Conservation (phyloP, 2,888 invertebrate species). For the Macaria liturata region DNA sequence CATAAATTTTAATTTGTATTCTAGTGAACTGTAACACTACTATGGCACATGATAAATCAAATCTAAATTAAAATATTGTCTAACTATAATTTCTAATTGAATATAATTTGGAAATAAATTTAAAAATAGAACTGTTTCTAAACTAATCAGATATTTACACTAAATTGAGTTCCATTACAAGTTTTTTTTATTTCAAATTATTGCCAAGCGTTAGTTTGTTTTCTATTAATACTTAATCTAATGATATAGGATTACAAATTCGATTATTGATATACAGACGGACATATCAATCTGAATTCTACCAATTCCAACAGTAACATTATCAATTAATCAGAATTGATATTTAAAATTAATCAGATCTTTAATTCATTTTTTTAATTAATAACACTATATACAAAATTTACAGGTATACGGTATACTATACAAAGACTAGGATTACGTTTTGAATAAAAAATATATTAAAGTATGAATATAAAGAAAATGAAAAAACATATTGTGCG, state of each 20-base stretch:
- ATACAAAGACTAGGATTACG: conserved; percentile 74
- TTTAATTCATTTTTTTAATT: conserved; percentile 39
- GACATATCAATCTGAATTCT: conserved; percentile 73
- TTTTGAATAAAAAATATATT: conserved; percentile 49
- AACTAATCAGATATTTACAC: conserved; percentile 33
- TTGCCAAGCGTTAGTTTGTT: conserved; percentile 77
- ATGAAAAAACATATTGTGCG: conserved; percentile 17
- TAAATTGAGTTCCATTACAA: conserved; percentile 40
- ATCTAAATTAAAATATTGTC: conserved; percentile 44
- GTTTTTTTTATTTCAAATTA: conserved; percentile 61
- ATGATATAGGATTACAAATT: conserved; percentile 79
- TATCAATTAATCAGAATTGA: conserved; percentile 59
- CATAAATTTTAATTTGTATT: conserved; percentile 35
- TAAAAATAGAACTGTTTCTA: conserved; percentile 14
- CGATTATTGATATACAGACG: conserved; percentile 78
- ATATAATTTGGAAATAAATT: conserved; percentile 28
- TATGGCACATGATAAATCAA: conserved; percentile 76
- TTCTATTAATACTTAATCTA: conserved; percentile 63
- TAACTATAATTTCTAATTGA: conserved; percentile 33
- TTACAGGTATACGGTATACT: conserved; percentile 50
- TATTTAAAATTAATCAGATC: conserved; percentile 48
- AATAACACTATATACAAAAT: conserved; percentile 61
- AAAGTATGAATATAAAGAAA: conserved; percentile 9
- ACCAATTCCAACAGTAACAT: conserved; percentile 74
- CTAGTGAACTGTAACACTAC: conserved; percentile 55